Evolutionary conservation across 2,113 vertebrate species (phyloP), one percentile per base, ranked within the genome.

Genomic region (Dunckerocampus dactyliophorus): DNA sequence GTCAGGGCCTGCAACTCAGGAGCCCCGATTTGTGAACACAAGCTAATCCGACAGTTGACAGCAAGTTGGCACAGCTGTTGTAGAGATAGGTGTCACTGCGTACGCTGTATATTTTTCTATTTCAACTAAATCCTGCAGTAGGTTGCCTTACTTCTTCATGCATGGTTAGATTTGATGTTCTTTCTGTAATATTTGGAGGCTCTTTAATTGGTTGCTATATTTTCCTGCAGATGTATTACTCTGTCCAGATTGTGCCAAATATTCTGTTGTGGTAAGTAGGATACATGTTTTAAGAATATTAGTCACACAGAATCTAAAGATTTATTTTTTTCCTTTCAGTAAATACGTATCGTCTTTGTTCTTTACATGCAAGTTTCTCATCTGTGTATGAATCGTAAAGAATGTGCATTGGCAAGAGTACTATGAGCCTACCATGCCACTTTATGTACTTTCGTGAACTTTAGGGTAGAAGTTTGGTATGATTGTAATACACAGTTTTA

Each of bases 121-220:
- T 83, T 91, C 88, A 76, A 92, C 73, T 91, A 91, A 88, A 90
- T 91, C 92, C 93, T 94, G 90, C 93, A 91, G 91, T 94, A 95
- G 93, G 92, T 92, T 91, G 92, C 92, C 92, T 93, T 92, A 92
- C 87, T 90, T 91, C 87, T 90, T 91, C 78, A 85, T 94, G 95
- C 95, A 97, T 98, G 95, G 84, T 88, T 95, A 93, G 88, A 89
- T 91, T 90, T 88, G 76, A 88, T 89, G 82, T 77, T 92, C 91
- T 92, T 90, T 88, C 88, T 88, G 84, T 82, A 84, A 91, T 85
- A 87, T 90, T 92, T 84, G 74, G 55, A 86, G 89, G 72, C 62
- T 74, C 71, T 82, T 75, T 77, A 78, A 81, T 84, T 84, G 54
- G 60, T 79, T 67, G 74, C 65, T 70, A 28, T 54, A 58, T 47